phyloP scores from a whole-genome alignment of 2,888 invertebrate species.

The Idaea biselata region DNA sequence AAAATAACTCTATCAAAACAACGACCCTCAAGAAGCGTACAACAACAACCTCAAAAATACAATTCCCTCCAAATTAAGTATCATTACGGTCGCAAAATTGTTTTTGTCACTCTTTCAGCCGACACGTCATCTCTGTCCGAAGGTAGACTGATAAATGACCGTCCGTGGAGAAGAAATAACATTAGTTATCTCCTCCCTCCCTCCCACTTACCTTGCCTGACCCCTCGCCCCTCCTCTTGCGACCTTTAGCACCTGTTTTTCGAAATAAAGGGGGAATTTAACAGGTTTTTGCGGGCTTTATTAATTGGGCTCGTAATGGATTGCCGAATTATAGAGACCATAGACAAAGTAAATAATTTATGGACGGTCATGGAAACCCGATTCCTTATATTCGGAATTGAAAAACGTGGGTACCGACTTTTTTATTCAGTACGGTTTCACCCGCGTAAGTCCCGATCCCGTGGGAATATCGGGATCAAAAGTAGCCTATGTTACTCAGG shows the following conservation, averaged over 20 bases:
- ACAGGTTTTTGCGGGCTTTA: not conserved
- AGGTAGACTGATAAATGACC: constrained; percentile 19
- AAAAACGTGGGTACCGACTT: no score
- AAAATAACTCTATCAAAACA: not conserved
- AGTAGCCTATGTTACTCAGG: no score
- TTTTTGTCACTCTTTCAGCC: constrained; percentile 14
- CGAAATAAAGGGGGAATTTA: not conserved
- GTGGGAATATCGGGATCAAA: no score
- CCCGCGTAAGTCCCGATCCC: no score
- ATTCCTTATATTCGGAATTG: no score
- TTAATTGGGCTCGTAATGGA: not conserved
- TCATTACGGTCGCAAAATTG: constrained; percentile 11
- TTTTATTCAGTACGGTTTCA: no score
- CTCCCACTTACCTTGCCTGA: not conserved
- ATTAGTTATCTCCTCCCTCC: constrained; percentile 12
- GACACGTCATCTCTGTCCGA: constrained; percentile 8
- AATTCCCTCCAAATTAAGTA: not conserved
- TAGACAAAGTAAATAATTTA: no score
- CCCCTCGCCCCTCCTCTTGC: not conserved
- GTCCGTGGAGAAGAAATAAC: constrained; percentile 11
- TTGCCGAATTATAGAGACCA: not conserved
- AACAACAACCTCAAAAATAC: not conserved
- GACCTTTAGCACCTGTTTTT: not conserved
- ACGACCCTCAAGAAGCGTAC: not conserved
- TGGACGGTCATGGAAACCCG: no score